Evolutionary conservation across 2,113 vertebrate genomes (phyloP).

Genomic region (Bubalus kerabau): DNA sequence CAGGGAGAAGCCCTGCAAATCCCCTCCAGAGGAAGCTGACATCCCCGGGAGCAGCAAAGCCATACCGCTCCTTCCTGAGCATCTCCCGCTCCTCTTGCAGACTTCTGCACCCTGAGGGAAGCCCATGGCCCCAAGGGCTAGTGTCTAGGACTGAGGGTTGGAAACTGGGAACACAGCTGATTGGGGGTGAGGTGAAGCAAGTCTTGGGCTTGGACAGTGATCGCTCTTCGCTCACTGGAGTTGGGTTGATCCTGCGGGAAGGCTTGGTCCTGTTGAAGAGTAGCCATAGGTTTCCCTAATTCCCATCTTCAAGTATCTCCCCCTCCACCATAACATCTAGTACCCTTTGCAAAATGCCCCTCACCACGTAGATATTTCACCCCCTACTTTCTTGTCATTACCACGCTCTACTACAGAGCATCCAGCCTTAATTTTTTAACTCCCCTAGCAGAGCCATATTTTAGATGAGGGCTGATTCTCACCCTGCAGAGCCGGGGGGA

Average conservation of each 20-base stretch:
- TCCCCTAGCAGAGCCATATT: neutral
- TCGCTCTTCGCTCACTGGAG: slow-evolving; percentile 91
- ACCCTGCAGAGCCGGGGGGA: slow-evolving; percentile 55
- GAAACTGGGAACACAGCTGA: slow-evolving; percentile 82
- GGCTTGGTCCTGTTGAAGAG: slow-evolving; percentile 88
- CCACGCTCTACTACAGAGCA: neutral
- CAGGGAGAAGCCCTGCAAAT: slow-evolving; percentile 9
- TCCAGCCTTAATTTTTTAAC: neutral
- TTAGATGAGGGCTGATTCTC: neutral
- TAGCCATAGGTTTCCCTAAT: slow-evolving; percentile 30
- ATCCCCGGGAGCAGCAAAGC: slow-evolving; percentile 20
- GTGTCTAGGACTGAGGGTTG: slow-evolving; percentile 68
- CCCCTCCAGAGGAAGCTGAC: neutral
- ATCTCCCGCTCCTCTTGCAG: slow-evolving; percentile 96
- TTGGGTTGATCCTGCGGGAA: slow-evolving; percentile 96
- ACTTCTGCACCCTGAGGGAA: slow-evolving; percentile 77
- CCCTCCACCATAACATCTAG: neutral
- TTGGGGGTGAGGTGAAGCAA: slow-evolving; percentile 95
- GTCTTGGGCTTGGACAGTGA: slow-evolving; percentile 93
- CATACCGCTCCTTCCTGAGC: slow-evolving; percentile 93
- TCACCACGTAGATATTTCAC: neutral
- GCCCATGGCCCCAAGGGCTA: slow-evolving; percentile 75
- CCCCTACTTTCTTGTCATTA: neutral
- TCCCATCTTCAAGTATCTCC: neutral
- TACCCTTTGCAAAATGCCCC: neutral